These are phyloP conservation scores for Maniola hyperantus DNA, from an alignment of 2,888 invertebrate genomes.

Conservation along the genomic window DNA sequence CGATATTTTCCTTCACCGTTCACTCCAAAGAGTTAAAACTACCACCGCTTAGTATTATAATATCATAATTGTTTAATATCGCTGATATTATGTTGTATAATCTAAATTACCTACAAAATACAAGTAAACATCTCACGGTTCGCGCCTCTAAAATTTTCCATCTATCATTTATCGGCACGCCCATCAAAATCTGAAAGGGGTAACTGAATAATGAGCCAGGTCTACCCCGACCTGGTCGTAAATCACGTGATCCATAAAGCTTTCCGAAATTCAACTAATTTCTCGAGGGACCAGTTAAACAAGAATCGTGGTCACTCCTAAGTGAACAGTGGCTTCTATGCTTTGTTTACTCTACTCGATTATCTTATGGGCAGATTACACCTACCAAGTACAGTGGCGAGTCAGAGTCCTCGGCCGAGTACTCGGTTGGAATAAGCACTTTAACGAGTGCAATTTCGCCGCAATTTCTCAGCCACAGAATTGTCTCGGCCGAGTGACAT, in stretches of 20 bases:
- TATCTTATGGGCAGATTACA: no score
- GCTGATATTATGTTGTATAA: not conserved
- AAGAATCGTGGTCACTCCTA: constrained; percentile 34
- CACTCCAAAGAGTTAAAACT: no score
- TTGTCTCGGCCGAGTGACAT: no score
- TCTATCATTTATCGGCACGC: constrained; percentile 18
- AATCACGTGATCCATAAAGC: constrained; percentile 40
- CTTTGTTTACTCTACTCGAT: constrained; percentile 14
- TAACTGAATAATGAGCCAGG: constrained; percentile 31
- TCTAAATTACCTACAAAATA: not conserved
- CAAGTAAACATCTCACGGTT: constrained; percentile 1
- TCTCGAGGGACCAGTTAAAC: constrained; percentile 38
- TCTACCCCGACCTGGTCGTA: constrained; percentile 27
- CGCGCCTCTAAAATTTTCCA: constrained; percentile 4
- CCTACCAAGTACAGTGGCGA: no score
- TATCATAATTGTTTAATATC: no score
- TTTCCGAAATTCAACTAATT: constrained; percentile 37
- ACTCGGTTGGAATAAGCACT: no score
- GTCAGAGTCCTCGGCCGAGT: no score
- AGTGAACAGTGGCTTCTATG: constrained; percentile 27
- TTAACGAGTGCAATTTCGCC: no score
- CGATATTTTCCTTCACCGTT: no score
- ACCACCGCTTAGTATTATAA: no score
- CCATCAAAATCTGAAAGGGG: constrained; percentile 28
- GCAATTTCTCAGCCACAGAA: no score